A percentile compares a stretch with the other conserved stretches of the same genome.
Conservation (phyloP, 2,797 vertebrate species). For the Coluber constrictor region DNA sequence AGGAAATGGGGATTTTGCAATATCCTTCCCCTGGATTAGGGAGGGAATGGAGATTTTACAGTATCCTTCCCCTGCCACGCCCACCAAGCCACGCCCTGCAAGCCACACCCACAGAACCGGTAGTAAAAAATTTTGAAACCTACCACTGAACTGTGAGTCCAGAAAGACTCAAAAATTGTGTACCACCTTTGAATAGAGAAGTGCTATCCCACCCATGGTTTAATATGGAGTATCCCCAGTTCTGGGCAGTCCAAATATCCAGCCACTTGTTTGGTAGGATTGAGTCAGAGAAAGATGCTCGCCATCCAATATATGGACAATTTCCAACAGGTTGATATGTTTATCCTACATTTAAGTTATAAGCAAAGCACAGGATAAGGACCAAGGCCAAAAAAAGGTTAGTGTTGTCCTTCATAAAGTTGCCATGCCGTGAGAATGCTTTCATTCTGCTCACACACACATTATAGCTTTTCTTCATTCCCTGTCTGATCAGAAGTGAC, state of each 20-base stretch:
- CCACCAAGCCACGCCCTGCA: no score
- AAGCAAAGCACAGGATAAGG: neutral
- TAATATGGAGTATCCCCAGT: neutral
- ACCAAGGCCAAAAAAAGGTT: neutral
- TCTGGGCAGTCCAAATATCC: neutral
- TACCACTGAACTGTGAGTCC: neutral
- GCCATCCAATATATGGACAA: neutral
- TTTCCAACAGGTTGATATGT: neutral
- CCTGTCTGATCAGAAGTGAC: neutral
- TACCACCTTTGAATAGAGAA: neutral
- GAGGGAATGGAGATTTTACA: no score
- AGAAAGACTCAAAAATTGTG: neutral
- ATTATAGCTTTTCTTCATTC: neutral
- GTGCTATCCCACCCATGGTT: neutral
- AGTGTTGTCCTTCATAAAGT: neutral
- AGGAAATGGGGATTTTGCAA: no score
- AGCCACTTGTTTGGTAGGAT: neutral
- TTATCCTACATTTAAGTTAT: neutral
- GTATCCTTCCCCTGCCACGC: no score
- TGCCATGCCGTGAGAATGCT: neutral
- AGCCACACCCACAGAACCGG: no score
- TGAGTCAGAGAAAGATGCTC: neutral
- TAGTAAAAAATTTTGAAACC: no score
- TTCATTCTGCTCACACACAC: neutral
- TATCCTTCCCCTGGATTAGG: no score